Evolutionary conservation across 2,797 vertebrate species (phyloP).

Genomic region (Peromyscus aztecus): DNA sequence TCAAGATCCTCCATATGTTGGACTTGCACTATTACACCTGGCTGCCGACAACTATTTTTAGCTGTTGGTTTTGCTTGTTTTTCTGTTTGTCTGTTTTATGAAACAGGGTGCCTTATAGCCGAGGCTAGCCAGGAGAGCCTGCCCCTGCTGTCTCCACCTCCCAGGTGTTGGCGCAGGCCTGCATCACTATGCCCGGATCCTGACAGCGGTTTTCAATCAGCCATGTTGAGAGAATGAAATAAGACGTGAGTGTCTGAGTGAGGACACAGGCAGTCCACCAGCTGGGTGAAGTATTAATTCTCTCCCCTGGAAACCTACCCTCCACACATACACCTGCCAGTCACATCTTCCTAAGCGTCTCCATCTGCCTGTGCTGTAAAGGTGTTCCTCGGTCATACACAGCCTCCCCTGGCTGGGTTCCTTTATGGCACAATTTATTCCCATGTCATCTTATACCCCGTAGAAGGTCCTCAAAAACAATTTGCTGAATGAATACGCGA

Average conservation of each 20-base stretch:
- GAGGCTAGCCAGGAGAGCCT: not conserved
- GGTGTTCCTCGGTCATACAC: not conserved
- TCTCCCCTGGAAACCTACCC: not conserved
- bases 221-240: constrained; percentile 3
- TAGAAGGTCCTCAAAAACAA: constrained; percentile 47
- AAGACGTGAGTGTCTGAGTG: not conserved
- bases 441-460: not conserved
- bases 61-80: not conserved
- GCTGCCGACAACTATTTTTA: not conserved
- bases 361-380: not conserved
- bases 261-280: not conserved
- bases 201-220: constrained; percentile 53
- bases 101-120: not conserved
- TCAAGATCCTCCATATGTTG: not conserved
- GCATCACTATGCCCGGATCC: not conserved
- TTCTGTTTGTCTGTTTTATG: not conserved
- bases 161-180: not conserved
- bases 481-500: constrained; percentile 10
- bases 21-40: not conserved
- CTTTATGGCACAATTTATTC: not conserved
- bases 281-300: constrained; percentile 14
- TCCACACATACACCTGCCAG: not conserved
- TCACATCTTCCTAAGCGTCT: not conserved
- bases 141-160: not conserved
- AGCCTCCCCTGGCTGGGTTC: not conserved